Evolutionary conservation across 2,888 invertebrate genomes (phyloP).

Genomic region (Seira sanloemensis): DNA sequence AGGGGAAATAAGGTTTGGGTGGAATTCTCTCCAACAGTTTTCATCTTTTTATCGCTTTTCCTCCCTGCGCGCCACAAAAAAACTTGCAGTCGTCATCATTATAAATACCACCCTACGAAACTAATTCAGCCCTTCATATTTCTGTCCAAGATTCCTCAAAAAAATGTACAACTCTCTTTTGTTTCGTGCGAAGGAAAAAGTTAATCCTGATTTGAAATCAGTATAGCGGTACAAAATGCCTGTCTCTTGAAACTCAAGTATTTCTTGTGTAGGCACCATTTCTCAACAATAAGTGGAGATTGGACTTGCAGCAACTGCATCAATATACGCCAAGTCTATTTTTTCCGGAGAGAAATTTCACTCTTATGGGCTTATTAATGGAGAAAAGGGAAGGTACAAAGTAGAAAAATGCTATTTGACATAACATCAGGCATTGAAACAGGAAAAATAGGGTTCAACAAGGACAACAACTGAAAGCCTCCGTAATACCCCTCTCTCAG

Average conservation of each 20-base stretch:
- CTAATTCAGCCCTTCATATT: background rate
- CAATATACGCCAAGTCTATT: no score
- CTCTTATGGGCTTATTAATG: background rate
- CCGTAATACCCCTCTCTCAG: constrained; percentile 63
- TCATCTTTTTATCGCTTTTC: background rate
- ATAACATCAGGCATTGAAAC: constrained; percentile 31
- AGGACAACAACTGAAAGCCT: constrained; percentile 62
- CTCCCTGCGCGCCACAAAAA: background rate
- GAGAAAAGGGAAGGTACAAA: background rate
- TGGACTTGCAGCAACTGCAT: no score
- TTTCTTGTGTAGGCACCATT: no score
- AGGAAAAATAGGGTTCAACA: constrained; percentile 53
- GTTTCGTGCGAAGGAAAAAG: background rate
- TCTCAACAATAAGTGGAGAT: no score
- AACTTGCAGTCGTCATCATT: background rate
- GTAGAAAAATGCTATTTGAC: constrained; percentile 18
- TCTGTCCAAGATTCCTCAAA: background rate
- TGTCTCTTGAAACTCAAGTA: no score
- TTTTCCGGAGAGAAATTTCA: no score
- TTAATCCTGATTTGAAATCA: background rate
- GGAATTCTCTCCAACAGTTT: background rate
- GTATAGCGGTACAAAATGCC: no score
- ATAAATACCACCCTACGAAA: background rate
- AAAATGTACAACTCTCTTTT: no score
- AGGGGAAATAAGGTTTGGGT: background rate